Base-by-base conservation (phyloP, 2,888 invertebrate species). In the Gerosis bhagava region DNA sequence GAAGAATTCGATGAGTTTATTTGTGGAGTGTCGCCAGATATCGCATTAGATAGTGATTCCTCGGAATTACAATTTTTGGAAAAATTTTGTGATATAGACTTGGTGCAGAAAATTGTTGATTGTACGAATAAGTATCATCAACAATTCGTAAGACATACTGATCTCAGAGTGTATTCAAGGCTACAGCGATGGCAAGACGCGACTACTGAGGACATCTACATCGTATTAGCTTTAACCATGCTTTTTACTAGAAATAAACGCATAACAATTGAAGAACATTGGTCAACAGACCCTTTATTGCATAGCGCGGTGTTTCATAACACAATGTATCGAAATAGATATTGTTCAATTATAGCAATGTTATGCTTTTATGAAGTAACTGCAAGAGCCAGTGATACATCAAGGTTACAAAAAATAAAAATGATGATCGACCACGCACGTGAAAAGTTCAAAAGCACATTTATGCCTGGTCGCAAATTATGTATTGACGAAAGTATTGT, bases 401-500 rank as follows among this genome's bases (percentile, higher is more conserved):
- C 31, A 22, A 54, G 52, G 47, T 53, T 56, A 32, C 37, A 51
- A 22, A 53, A 51, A 53, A 43, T 42, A 29, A 12, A 45, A 46
- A 15, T 49, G 12, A 12, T 57, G 28, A 46, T 59, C 44, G 48
- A 53, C 43, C 49, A 54, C 48, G 51, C 54, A 8, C 54, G 53
- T 26, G 8, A 51, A 52, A 50, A 17, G 19, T 59, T 46, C 17
- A 49, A 56, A 53, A 12, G 2, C 6, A 31, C 48, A 44, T 51
- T 57, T 24, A 47, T 43, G 19, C 57, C 54, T 5, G 32, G 40
- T 41, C 8, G 31, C 10, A 54, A 60, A 21, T 21, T 59, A 34
- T 59, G 59, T 35, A 51, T 57, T 41, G 56, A 62, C 39, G 59
- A 60, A 54, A 60, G 57, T 13, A 29, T 46, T 31, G 56, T 62